A percentile compares a stretch with the other conserved stretches of the same genome.
These are phyloP conservation scores for Oryctes rhinoceros DNA, from an alignment of 1,140 invertebrate species.

Conservation along the genomic window DNA sequence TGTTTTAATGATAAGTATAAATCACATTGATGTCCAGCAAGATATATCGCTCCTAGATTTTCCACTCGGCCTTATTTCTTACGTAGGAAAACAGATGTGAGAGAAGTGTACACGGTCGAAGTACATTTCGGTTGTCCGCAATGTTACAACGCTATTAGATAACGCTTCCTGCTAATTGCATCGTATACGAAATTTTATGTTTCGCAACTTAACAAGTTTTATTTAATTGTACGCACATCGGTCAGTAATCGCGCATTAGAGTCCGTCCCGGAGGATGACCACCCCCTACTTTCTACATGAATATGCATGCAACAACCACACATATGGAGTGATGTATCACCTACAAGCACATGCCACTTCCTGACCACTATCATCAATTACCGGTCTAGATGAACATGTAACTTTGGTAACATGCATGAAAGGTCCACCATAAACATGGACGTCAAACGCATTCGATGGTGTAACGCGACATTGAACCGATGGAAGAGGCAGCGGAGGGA, in stretches of 20 bases:
- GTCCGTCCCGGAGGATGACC: background rate
- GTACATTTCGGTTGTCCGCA: no score
- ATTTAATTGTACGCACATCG: background rate
- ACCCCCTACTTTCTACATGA: slow-evolving; percentile 49
- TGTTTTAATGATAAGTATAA: no score
- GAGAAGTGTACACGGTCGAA: no score
- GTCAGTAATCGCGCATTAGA: slow-evolving; percentile 36
- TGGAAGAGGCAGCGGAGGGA: slow-evolving; percentile 9
- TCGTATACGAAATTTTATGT: background rate
- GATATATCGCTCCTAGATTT: no score
- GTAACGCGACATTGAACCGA: slow-evolving; percentile 39
- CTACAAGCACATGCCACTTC: slow-evolving; percentile 61
- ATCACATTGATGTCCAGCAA: no score
- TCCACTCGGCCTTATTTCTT: no score
- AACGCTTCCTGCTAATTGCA: no score
- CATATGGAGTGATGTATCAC: slow-evolving; percentile 61
- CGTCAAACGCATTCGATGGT: slow-evolving; percentile 51
- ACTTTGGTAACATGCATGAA: slow-evolving; percentile 59
- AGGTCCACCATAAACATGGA: slow-evolving; percentile 57
- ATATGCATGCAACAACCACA: slow-evolving; percentile 57
- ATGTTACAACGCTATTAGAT: no score
- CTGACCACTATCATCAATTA: slow-evolving; percentile 62
- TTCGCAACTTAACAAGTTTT: background rate
- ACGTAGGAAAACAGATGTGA: no score
- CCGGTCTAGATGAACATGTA: slow-evolving; percentile 61